These are phyloP conservation scores for Palythoa heliodiscus DNA, from an alignment of 92 coral and sea anemone genomes.

Conservation along the genomic window DNA sequence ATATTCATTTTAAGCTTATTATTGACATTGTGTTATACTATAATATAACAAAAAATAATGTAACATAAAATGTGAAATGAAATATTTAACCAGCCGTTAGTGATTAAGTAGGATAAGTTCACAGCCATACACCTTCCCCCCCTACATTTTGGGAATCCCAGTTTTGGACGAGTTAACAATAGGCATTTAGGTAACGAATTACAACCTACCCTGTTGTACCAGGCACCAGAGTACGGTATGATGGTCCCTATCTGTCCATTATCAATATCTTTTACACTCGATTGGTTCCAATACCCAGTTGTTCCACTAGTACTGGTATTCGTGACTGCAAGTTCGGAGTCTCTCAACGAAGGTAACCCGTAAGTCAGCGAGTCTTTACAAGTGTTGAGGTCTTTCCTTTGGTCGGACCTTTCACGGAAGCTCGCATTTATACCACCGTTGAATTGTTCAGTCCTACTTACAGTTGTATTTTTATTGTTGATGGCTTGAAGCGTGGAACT, in stretches of 20 bases:
- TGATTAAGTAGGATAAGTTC: too few species aligned
- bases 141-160: background rate
- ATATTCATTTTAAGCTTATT: background rate
- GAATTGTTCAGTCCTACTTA: background rate
- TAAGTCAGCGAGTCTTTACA: conserved; percentile 75
- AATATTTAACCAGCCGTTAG: background rate
- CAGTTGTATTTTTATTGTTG: background rate
- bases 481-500: conserved; percentile 28
- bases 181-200: background rate
- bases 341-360: conserved; percentile 76
- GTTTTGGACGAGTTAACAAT: background rate
- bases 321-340: conserved; percentile 23
- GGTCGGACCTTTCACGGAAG: conserved; percentile 12
- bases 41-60: background rate
- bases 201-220: conserved; percentile 44
- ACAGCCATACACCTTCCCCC: background rate
- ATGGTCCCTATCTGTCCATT: conserved; percentile 44
- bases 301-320: conserved; percentile 62
- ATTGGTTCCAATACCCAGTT: conserved; percentile 71
- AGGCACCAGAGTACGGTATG: conserved; percentile 88
- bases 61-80: background rate
- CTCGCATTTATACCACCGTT: background rate
- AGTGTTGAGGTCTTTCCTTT: conserved; percentile 41
- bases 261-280: conserved; percentile 24
- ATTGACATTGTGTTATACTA: background rate